These are phyloP conservation scores for Falco rusticolus DNA, from an alignment of 2,797 vertebrate species.

Conservation along the genomic window DNA sequence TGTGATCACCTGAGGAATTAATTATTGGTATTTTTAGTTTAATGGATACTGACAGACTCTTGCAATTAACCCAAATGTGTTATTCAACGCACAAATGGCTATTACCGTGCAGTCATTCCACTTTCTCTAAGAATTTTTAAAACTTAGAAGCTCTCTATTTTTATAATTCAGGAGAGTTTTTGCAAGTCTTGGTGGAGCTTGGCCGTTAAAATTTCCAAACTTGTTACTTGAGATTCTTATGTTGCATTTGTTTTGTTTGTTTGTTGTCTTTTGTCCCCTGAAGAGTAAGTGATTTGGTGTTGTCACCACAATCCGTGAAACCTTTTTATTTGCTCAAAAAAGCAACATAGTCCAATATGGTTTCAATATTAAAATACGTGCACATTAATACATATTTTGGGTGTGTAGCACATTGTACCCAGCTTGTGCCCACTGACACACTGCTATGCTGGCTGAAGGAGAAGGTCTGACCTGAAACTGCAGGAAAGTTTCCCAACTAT, in stretches of 20 bases:
- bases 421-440: neutral
- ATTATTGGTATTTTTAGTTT: neutral
- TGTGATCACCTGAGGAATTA: neutral
- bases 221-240: neutral
- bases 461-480: neutral
- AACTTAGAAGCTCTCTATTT: neutral
- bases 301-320: neutral
- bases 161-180: neutral
- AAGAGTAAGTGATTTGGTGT: neutral
- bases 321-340: neutral
- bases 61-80: neutral
- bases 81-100: neutral
- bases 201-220: neutral
- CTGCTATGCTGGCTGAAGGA: neutral
- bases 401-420: neutral
- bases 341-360: neutral
- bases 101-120: neutral
- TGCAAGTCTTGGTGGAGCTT: neutral
- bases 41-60: neutral
- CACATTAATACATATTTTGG: neutral
- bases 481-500: neutral
- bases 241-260: neutral
- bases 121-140: neutral
- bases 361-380: neutral
- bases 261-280: neutral